These are phyloP conservation scores for Atherix ibis DNA, from an alignment of 2,888 invertebrate genomes.

Conservation along the genomic window DNA sequence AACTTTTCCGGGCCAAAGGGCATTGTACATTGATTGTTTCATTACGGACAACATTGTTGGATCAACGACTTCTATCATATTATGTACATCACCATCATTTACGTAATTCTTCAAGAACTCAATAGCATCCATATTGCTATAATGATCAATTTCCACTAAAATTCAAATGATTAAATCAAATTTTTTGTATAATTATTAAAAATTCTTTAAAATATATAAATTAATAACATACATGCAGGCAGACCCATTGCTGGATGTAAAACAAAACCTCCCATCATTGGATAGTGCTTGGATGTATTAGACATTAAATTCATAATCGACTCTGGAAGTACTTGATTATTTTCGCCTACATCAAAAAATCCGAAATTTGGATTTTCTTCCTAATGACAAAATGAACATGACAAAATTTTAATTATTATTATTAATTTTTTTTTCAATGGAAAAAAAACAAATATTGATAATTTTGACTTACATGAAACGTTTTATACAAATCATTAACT, in stretches of 20 bases:
- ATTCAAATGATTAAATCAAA: too few species aligned
- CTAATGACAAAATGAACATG: slow-evolving; percentile 1
- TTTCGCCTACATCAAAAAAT: slow-evolving; percentile 4
- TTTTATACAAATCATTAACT: not conserved
- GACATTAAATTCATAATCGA: slow-evolving; percentile 4
- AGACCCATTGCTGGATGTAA: slow-evolving; percentile 4
- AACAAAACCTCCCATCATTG: slow-evolving; percentile 7
- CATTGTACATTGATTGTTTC: too few species aligned
- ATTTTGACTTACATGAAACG: not conserved
- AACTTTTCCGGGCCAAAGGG: slow-evolving; percentile 8
- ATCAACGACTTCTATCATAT: too few species aligned
- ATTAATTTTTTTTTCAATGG: not conserved
- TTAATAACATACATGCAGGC: not conserved
- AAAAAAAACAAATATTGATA: too few species aligned
- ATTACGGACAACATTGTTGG: too few species aligned
- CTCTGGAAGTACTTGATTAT: slow-evolving; percentile 3
- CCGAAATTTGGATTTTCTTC: slow-evolving; percentile 1
- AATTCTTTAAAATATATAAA: not conserved
- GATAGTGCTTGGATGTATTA: slow-evolving; percentile 5
- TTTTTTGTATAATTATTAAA: not conserved
- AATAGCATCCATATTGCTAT: not conserved
- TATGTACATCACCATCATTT: not conserved
- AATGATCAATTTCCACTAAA: not conserved
- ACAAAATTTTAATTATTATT: not conserved
- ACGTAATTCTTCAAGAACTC: not conserved